Conservation (phyloP, 2,113 vertebrate genomes). For the Scytalopus superciliaris region DNA sequence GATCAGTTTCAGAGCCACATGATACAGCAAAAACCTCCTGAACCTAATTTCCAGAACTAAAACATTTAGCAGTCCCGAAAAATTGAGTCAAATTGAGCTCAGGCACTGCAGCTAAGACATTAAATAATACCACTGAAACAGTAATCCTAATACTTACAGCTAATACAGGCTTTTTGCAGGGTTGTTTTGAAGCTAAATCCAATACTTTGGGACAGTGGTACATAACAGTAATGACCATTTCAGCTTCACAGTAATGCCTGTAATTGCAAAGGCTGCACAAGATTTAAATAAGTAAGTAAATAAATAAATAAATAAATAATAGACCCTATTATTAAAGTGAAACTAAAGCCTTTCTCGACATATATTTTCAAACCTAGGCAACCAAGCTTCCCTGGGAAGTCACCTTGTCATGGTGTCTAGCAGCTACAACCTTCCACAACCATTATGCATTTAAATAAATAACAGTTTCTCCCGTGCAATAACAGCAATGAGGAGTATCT, state of each 20-base stretch:
- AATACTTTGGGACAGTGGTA: neutral
- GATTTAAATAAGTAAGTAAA: neutral
- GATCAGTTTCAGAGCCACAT: neutral
- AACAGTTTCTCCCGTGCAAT: neutral
- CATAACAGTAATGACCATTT: neutral
- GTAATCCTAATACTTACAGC: neutral
- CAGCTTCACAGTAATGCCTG: neutral
- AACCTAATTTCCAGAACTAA: neutral
- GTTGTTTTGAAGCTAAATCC: neutral
- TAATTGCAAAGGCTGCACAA: neutral
- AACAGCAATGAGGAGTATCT: constrained; percentile 27
- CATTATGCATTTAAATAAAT: neutral
- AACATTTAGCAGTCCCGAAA: neutral
- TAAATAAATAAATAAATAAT: neutral
- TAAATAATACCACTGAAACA: neutral
- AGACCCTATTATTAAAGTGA: neutral
- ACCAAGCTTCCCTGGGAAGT: neutral
- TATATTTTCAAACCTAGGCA: neutral
- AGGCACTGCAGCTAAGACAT: neutral
- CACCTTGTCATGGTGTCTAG: neutral
- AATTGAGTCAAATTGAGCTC: neutral
- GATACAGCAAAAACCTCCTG: neutral
- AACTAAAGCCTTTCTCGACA: neutral
- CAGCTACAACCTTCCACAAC: neutral
- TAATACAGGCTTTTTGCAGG: neutral